Conservation (phyloP, 92 coral and sea anemone species). For the Heliopora coerulea region DNA sequence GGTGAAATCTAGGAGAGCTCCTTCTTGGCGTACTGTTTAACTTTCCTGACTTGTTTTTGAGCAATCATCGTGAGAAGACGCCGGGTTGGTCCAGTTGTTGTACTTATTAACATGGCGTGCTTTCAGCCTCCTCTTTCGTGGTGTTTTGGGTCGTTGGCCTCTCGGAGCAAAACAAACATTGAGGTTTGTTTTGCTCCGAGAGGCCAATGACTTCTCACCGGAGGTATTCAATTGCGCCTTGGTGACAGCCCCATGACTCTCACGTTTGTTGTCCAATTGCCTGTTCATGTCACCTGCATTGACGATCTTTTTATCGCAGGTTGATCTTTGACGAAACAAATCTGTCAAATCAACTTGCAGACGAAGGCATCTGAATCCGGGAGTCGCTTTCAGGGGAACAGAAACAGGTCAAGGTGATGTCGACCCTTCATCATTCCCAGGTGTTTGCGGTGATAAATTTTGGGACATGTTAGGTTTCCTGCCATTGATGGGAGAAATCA, state of each 20-base stretch:
- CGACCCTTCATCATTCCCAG: too few relatives aligned
- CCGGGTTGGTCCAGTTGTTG: neutral
- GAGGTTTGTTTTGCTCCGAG: neutral
- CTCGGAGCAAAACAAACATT: too few relatives aligned
- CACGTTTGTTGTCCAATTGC: neutral
- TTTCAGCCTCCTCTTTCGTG: neutral
- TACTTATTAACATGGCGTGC: neutral
- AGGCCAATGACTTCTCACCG: too few relatives aligned
- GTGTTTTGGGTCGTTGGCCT: neutral
- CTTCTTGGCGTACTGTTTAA: constrained; percentile 11
- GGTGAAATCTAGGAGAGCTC: neutral
- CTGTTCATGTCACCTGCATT: neutral
- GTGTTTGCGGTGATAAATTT: too few relatives aligned
- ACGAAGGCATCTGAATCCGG: too few relatives aligned
- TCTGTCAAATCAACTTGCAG: neutral
- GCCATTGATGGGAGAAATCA: too few relatives aligned
- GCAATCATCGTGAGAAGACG: neutral
- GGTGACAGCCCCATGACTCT: neutral
- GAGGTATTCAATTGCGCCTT: too few relatives aligned
- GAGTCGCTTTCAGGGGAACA: too few relatives aligned
- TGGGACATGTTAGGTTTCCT: too few relatives aligned
- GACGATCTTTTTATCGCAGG: neutral
- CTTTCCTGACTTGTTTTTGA: neutral
- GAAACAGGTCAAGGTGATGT: too few relatives aligned
- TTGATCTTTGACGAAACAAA: neutral